Percentiles rank a stretch among this genome's conserved stretches.
These are phyloP conservation scores for Mesoclemmys tuberculata DNA, from an alignment of 2,113 vertebrate species.

Conservation along the genomic window DNA sequence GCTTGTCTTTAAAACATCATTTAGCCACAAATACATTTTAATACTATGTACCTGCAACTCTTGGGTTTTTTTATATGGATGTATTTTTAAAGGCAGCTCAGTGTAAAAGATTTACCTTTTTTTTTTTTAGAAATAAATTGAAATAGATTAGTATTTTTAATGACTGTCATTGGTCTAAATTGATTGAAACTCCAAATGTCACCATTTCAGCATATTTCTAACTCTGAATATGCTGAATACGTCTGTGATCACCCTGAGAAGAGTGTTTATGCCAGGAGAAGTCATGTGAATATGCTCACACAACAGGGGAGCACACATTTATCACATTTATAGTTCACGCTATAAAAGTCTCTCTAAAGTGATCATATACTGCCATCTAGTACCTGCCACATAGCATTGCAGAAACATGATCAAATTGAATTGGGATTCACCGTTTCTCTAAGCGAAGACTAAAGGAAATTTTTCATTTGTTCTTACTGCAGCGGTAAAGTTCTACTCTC, in stretches of 20 bases:
- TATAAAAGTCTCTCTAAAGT: background rate
- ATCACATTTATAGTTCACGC: rapidly evolving
- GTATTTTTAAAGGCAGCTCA: background rate
- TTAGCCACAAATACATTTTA: background rate
- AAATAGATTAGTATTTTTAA: background rate
- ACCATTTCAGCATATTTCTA: background rate
- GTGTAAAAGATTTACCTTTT: background rate
- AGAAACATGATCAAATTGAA: background rate
- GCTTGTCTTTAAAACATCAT: background rate
- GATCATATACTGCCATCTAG: slow-evolving; percentile 42
- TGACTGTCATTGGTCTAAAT: background rate
- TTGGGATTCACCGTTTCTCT: background rate
- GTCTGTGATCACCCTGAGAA: background rate
- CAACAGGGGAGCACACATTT: rapidly evolving
- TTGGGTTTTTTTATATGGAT: background rate
- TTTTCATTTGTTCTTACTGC: rapidly evolving
- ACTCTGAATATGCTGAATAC: background rate
- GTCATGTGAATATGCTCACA: background rate
- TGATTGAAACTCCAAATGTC: background rate
- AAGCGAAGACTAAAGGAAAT: rapidly evolving
- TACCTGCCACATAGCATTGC: background rate
- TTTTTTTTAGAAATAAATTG: background rate
- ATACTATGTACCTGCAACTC: rapidly evolving
- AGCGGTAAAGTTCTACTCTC: background rate
- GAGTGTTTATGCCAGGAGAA: rapidly evolving